Evolutionary conservation across 2,888 invertebrate genomes (phyloP), one percentile per base, ranked within the genome.

Genomic region (Malacosoma neustria): DNA sequence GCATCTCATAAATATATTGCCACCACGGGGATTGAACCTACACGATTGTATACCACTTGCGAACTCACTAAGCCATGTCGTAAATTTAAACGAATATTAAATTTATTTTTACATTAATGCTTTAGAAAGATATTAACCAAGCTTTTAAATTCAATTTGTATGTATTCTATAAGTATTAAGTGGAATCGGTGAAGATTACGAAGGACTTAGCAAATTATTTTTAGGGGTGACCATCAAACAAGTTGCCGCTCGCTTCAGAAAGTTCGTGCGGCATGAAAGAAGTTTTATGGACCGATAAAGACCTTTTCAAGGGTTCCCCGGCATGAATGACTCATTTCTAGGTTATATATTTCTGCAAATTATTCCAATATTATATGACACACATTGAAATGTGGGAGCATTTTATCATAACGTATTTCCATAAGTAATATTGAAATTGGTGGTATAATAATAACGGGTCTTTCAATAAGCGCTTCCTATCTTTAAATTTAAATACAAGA

Each of bases 281-380:
- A 76, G 73, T 79, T 82, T 80, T 84, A 80, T 76, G 72, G 60
- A 54, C 66, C 73, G 76, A 77, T 84, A 77, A 80, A 81, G 73
- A 72, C 73, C 71, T 72, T 77, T 75, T 72, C 68, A 72, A 77
- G 68, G 75, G 72, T 70, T 65, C 22, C 54, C 53, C 61, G 57
- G 59, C 61, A 57, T 59, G 62, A 57, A 55, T 54, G 57, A 54
- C 54, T 54, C 54, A 22, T 22, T 22, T 22, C 22, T 51, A 50
- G 55, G 49, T 50, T 41, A 48, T 49, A 54, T 55, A 49, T 54
- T 43, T 56, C 54, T 50, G 51, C 57, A 57, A 61, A 59, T 64
- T 57, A 62, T 58, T 55, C 50, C 44, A 43, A 54, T 55, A 58
- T 61, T 51, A 56, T 54, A 60, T 46, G 45, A 51, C 9, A 22